phyloP scores from a whole-genome alignment of 2,888 invertebrate species.

The Agrotis clavis region DNA sequence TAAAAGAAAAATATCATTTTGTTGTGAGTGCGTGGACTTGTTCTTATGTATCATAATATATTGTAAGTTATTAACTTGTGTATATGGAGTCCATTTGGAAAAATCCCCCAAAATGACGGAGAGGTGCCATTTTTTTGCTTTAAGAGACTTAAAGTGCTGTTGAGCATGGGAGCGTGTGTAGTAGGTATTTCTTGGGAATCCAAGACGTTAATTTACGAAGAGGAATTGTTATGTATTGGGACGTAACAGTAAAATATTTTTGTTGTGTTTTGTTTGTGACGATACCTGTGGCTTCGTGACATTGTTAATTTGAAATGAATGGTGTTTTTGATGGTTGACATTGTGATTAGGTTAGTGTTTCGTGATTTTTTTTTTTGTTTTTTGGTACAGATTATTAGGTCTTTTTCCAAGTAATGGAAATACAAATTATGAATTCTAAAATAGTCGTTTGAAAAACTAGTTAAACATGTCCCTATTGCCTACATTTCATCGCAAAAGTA shows the following conservation, averaged over 20 bases:
- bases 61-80: slow-evolving; percentile 69
- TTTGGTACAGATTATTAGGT: background rate
- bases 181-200: slow-evolving; percentile 14
- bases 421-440: too few species aligned
- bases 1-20: slow-evolving; percentile 73
- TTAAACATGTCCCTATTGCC: too few species aligned
- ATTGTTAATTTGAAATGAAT: slow-evolving; percentile 1
- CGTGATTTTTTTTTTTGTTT: background rate
- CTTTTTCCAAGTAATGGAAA: too few species aligned
- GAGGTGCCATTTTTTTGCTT: slow-evolving; percentile 52
- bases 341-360: slow-evolving; percentile 4
- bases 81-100: slow-evolving; percentile 59
- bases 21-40: slow-evolving; percentile 76
- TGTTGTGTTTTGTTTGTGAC: slow-evolving; percentile 16
- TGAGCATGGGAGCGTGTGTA: slow-evolving; percentile 7
- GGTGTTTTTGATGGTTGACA: background rate
- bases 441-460: too few species aligned
- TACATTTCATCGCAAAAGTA: too few species aligned
- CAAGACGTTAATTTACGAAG: slow-evolving; percentile 29
- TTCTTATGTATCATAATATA: slow-evolving; percentile 73
- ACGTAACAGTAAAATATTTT: slow-evolving; percentile 27
- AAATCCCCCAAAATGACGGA: slow-evolving; percentile 53
- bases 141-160: slow-evolving; percentile 34
- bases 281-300: slow-evolving; percentile 17
- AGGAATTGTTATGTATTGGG: slow-evolving; percentile 42